Percentiles rank a stretch among this genome's conserved stretches.
These are phyloP conservation scores for Aphelocoma coerulescens DNA, from an alignment of 2,113 vertebrate species.

Conservation along the genomic window DNA sequence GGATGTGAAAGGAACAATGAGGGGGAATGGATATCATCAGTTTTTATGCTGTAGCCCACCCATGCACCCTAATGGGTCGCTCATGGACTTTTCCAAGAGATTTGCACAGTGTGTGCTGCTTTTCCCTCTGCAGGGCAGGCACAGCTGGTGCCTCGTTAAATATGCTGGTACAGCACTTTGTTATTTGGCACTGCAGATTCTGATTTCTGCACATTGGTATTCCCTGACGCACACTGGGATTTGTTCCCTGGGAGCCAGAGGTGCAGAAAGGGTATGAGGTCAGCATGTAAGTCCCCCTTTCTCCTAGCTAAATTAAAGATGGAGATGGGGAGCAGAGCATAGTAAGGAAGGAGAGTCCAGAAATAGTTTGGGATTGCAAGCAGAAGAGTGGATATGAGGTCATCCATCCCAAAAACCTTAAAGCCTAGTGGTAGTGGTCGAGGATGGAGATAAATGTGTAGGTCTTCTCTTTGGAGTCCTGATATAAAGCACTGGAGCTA, in stretches of 20 bases:
- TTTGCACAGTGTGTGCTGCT: background rate
- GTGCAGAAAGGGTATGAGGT: background rate
- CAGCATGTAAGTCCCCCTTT: background rate
- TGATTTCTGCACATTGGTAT: background rate
- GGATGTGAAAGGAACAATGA: background rate
- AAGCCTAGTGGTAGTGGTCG: background rate
- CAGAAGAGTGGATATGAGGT: background rate
- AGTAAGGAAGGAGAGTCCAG: background rate
- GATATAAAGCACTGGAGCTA: background rate
- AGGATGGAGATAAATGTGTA: background rate
- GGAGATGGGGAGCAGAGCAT: background rate
- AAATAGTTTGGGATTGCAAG: background rate
- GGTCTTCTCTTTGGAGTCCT: background rate
- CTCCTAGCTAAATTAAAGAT: background rate
- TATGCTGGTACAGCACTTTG: background rate
- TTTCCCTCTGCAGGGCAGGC: background rate
- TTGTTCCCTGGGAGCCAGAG: background rate
- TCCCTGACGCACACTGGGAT: background rate
- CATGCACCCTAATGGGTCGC: rapidly evolving
- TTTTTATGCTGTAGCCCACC: background rate
- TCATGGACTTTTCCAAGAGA: background rate
- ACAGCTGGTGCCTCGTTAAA: background rate
- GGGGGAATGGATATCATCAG: background rate
- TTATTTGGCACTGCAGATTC: background rate
- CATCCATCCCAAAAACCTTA: background rate